phyloP scores from a whole-genome alignment of 2,113 vertebrate species.

The Hemichromis elongatus region DNA sequence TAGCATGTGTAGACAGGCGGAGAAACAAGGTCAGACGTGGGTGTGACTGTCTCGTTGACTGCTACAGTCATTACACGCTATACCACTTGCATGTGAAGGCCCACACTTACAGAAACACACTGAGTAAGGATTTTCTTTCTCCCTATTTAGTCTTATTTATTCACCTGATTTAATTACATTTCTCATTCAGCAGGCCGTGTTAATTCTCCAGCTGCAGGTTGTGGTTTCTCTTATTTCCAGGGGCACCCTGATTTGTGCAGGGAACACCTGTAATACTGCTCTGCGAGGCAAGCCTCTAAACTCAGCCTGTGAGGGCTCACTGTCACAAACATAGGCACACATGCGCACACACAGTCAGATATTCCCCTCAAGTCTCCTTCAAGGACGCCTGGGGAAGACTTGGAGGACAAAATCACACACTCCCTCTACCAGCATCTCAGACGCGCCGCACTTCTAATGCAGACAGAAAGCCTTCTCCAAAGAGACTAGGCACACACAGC shows the following conservation, averaged over 20 bases:
- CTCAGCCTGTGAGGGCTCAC: conserved; percentile 36
- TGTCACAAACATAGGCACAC: conserved; percentile 3
- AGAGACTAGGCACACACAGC: conserved; percentile 43
- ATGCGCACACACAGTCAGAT: conserved; percentile 35
- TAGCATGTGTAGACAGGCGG: conserved; percentile 52
- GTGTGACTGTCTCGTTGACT: conserved; percentile 51
- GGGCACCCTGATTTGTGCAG: conserved; percentile 33
- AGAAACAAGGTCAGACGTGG: conserved; percentile 61
- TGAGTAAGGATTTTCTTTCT: background rate
- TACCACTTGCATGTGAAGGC: conserved; percentile 7
- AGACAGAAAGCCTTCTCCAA: conserved; percentile 62
- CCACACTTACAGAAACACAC: conserved; percentile 1
- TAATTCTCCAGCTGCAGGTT: conserved; percentile 25
- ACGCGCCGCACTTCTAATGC: conserved; percentile 59
- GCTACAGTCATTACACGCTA: conserved; percentile 23
- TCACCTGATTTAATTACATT: conserved; percentile 28
- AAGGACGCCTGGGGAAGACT: conserved; percentile 71
- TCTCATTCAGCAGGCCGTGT: conserved; percentile 25
- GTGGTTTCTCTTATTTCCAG: conserved; percentile 30
- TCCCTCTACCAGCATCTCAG: conserved; percentile 62
- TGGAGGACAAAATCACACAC: conserved; percentile 71
- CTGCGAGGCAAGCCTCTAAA: conserved; percentile 55
- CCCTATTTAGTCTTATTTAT: background rate
- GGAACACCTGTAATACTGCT: conserved; percentile 57
- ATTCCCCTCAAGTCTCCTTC: conserved; percentile 64